Percentiles rank a stretch among this genome's conserved stretches.
phyloP scores from a whole-genome alignment of 1,140 invertebrate genomes.

The Saccostrea cuccullata region DNA sequence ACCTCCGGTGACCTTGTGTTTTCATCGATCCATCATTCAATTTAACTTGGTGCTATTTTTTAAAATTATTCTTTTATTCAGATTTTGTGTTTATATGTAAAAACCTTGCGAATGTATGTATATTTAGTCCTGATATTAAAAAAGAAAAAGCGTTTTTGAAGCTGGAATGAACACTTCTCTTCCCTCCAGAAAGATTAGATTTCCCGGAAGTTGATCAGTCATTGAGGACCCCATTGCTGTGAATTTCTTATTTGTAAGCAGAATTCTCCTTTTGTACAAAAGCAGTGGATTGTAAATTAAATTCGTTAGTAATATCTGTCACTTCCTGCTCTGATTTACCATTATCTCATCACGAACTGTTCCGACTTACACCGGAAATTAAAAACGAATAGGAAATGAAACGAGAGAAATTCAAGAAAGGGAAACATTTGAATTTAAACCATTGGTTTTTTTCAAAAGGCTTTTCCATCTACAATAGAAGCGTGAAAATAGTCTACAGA shows the following conservation, averaged over 20 bases:
- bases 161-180: not conserved
- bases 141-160: not conserved
- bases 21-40: slow-evolving; percentile 15
- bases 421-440: slow-evolving; percentile 24
- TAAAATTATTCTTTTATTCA: not conserved
- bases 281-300: not conserved
- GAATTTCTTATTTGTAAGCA: not conserved
- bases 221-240: not conserved
- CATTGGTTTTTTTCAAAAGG: not conserved
- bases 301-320: slow-evolving; percentile 1
- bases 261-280: not conserved
- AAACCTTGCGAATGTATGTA: not conserved
- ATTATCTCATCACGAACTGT: not conserved
- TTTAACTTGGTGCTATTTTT: slow-evolving; percentile 27
- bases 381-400: not conserved
- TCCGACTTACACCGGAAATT: slow-evolving; percentile 3
- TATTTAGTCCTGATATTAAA: not conserved
- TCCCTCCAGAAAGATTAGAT: not conserved
- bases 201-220: not conserved
- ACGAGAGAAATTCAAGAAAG: not conserved
- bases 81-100: not conserved
- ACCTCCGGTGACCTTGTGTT: slow-evolving; percentile 23
- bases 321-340: slow-evolving; percentile 9
- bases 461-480: not conserved
- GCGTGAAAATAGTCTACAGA: slow-evolving; percentile 26